Evolutionary conservation across 2,888 invertebrate genomes (phyloP), one percentile per base, ranked within the genome.

Genomic region (Chromoteleia sp.): DNA sequence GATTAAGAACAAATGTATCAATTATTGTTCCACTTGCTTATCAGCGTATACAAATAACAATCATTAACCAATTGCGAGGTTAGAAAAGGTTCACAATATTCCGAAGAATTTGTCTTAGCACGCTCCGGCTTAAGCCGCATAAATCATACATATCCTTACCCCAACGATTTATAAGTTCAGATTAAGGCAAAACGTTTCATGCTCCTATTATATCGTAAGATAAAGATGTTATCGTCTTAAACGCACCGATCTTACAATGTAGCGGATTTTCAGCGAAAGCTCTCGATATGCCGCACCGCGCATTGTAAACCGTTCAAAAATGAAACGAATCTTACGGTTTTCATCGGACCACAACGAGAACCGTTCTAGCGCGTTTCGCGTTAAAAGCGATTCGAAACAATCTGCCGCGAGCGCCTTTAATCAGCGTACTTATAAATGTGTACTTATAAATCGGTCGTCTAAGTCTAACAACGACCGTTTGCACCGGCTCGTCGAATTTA

Each of bases 201-300:
- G 39, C 19, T 8, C 30, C 67, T 67, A 50, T 67, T 68, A 56
- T 56, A 45, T 68, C 33, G 5, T 0, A 12, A 56, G 68, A 68
- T 68, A 68, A 54, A 68, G 68, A 68, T 56, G 68, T 68, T 68
- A 68, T 68, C 68, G n/a, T 14, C 19, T 12, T 33, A 68, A 45
- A 56, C 45, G 68, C 45, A 30, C 19, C 45, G 25, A 68, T 56
- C 30, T 45, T 56, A 21, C 30, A 65, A 25, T n/a, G 39, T 36
- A 67, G 36, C 8, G 43, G 54, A 41, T 45, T 17, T 67, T 39
- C 30, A 52, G 2, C 30, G 50, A 50, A 33, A 50, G 50, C 50
- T 41, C 41, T 19, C 19, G 52, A 67, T n/a, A n/a, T n/a, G n/a
- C n/a, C 67, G 52, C 7, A 17, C 14, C 52, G 45, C 21, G 19